Conservation (phyloP, 2,888 invertebrate species). For the Drosophila nr. fundita region DNA sequence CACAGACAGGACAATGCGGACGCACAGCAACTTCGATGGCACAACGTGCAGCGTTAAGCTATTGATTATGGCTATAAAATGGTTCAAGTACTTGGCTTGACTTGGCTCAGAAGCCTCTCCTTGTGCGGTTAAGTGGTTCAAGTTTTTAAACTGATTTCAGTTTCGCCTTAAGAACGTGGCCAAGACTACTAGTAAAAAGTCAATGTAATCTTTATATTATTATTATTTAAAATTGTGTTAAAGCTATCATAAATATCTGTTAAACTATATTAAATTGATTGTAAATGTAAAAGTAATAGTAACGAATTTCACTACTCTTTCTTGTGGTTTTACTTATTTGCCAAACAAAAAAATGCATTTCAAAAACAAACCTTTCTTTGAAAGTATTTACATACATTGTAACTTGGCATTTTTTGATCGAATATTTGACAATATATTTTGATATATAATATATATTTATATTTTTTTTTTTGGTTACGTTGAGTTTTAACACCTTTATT, state of each 20-base stretch:
- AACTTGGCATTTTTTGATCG: constrained; percentile 4
- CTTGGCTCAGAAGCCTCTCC: constrained; percentile 5
- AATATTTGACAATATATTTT: background rate
- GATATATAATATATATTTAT: background rate
- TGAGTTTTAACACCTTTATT: constrained; percentile 53
- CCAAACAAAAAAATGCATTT: background rate
- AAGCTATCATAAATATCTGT: background rate
- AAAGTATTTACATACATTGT: background rate
- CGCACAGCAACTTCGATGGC: constrained; percentile 5
- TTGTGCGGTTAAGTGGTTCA: constrained; percentile 19
- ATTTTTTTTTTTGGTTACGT: constrained; percentile 2
- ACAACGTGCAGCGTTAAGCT: constrained; percentile 35
- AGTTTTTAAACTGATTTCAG: constrained; percentile 6
- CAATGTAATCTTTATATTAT: background rate
- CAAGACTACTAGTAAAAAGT: background rate
- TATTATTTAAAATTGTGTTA: background rate
- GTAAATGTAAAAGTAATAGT: background rate
- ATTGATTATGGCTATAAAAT: constrained; percentile 66
- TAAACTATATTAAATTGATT: background rate
- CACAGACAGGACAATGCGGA: constrained; percentile 17
- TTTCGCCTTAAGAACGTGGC: background rate
- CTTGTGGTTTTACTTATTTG: background rate
- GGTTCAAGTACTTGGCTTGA: constrained; percentile 21
- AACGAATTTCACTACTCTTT: background rate
- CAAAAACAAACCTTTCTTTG: background rate